Evolutionary conservation across 2,888 invertebrate species (phyloP).

Genomic region (Scaptomyza flava): DNA sequence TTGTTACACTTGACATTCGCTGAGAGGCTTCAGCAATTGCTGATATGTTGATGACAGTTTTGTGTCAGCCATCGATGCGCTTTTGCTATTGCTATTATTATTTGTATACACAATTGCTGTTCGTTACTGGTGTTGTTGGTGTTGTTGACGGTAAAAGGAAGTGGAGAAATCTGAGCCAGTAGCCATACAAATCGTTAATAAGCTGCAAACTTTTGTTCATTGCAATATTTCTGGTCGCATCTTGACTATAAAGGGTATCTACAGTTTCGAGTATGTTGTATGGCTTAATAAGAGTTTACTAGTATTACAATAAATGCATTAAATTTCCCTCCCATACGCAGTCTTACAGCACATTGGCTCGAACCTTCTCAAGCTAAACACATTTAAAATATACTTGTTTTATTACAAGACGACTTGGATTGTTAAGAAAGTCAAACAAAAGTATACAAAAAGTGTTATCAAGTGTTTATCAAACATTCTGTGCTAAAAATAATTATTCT

Average conservation of each 20-base stretch:
- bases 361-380: no score
- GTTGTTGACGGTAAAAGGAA: constrained; percentile 57
- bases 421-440: no score
- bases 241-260: background rate
- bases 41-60: constrained; percentile 72
- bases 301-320: background rate
- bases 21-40: constrained; percentile 29
- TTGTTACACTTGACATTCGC: constrained; percentile 52
- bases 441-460: no score
- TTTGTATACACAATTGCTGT: constrained; percentile 8
- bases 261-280: no score
- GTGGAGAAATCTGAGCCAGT: constrained; percentile 65
- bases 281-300: background rate
- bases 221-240: constrained; percentile 27
- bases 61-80: constrained; percentile 58
- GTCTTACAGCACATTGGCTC: background rate
- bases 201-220: constrained; percentile 6
- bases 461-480: no score
- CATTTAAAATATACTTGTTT: no score
- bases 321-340: background rate
- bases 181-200: constrained; percentile 24
- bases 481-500: no score
- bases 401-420: no score
- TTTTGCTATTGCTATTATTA: constrained; percentile 30
- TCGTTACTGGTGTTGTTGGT: background rate